Percentiles rank a stretch among this genome's conserved stretches.
Evolutionary conservation across 1,140 invertebrate genomes (phyloP).

Genomic region (Lordiphosa stackelbergi): DNA sequence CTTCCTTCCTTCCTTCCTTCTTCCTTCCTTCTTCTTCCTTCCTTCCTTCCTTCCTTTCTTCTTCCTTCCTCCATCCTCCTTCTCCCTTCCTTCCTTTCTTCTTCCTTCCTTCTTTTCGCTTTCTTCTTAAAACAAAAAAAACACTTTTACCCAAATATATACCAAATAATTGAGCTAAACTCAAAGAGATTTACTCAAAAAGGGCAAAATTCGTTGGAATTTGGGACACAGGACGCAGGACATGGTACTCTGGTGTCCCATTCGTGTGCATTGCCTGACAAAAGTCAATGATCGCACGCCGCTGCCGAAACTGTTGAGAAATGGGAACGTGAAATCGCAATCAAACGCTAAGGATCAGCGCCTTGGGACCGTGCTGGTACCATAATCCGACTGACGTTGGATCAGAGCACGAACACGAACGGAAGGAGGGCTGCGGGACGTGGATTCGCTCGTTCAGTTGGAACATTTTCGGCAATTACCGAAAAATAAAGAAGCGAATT

Average conservation of each 20-base stretch:
- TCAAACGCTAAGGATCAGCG: conserved; percentile 41
- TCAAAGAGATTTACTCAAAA: conserved; percentile 1
- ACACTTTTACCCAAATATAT: too few relatives aligned
- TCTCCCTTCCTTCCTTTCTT: too few relatives aligned
- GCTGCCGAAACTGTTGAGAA: conserved; percentile 49
- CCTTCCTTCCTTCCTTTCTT: too few relatives aligned
- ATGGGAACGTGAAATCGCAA: conserved; percentile 62
- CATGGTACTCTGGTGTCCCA: conserved; percentile 1
- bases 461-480: conserved; percentile 74
- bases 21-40: too few relatives aligned
- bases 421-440: not conserved
- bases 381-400: conserved; percentile 63
- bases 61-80: too few relatives aligned
- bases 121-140: too few relatives aligned
- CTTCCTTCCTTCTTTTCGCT: too few relatives aligned
- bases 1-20: too few relatives aligned
- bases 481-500: conserved; percentile 71
- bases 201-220: not conserved
- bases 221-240: not conserved
- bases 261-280: conserved; percentile 45
- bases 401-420: conserved; percentile 53
- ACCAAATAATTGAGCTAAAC: too few relatives aligned
- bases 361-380: not conserved
- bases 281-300: conserved; percentile 69
- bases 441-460: conserved; percentile 62